phyloP scores from a whole-genome alignment of 2,888 invertebrate species.

The Microctonus hyperodae region DNA sequence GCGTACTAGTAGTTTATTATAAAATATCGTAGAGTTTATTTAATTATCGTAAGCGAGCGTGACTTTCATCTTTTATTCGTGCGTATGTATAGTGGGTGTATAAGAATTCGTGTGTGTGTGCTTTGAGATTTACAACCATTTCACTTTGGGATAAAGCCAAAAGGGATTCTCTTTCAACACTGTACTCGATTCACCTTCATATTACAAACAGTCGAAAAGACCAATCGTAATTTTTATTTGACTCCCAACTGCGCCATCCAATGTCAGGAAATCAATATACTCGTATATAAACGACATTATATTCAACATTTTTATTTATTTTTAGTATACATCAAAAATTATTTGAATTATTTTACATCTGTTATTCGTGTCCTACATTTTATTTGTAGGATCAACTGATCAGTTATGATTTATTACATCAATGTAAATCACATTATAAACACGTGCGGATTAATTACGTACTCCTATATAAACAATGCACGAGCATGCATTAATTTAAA shows the following conservation, averaged over 20 bases:
- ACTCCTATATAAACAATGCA: too few relatives aligned
- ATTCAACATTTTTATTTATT: not conserved
- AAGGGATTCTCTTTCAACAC: slow-evolving; percentile 16
- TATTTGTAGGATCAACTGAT: too few relatives aligned
- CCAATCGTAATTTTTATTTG: slow-evolving; percentile 15
- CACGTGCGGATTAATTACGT: too few relatives aligned
- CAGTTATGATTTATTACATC: too few relatives aligned
- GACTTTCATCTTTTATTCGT: slow-evolving; percentile 37
- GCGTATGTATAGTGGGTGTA: slow-evolving; percentile 7
- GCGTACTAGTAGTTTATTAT: too few relatives aligned
- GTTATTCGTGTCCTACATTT: too few relatives aligned
- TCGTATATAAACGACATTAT: not conserved
- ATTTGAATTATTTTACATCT: too few relatives aligned
- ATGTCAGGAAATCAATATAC: not conserved
- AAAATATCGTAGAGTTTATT: too few relatives aligned
- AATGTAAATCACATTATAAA: too few relatives aligned
- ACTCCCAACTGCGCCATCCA: not conserved
- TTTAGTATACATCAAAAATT: not conserved
- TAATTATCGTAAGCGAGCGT: slow-evolving; percentile 1
- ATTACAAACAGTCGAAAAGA: slow-evolving; percentile 9
- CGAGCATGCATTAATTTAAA: too few relatives aligned
- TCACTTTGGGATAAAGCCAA: slow-evolving; percentile 20
- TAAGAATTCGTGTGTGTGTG: not conserved
- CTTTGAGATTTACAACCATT: slow-evolving; percentile 14
- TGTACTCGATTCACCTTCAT: slow-evolving; percentile 7